Evolutionary conservation across 2,113 vertebrate species (phyloP), one percentile per base, ranked within the genome.

Genomic region (Hippocampus barbouri): DNA sequence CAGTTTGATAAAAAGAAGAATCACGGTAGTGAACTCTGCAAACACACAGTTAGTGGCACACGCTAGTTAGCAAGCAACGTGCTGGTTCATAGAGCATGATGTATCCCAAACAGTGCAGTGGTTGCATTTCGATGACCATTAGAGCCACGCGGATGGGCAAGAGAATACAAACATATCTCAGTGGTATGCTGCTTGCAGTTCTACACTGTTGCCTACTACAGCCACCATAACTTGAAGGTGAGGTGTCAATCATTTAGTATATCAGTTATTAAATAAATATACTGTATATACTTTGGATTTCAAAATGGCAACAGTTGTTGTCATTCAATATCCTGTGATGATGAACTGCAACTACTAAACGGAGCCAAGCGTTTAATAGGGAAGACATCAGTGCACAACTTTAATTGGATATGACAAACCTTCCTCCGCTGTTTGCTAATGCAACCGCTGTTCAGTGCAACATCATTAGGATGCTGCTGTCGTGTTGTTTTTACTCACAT

Each of bases 401-500:
- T 65, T 65, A 80, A 85, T 57, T 83, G 76, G 65, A 79, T 81
- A 81, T 66, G 86, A 87, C 79, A 85, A 85, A 82, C 75, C 69
- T 75, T 60, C 45, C 71, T 64, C 75, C 73, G 82, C 81, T 79
- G 77, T 79, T 84, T 83, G 78, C 82, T 81, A 83, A 85, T 89
- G 84, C 81, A 74, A 38, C 73, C 82, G 81, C 75, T 82, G 73
- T 68, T 43, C 77, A 63, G 81, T 21, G 2, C 75, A 78, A 69
- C 79, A 81, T 88, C 78, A 85, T 72, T 73, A 69, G 62, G 68
- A 83, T 86, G 79, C 80, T 71, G 80, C 71, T 74, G 76, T 62
- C 69, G 81, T 79, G 76, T 82, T 87, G 81, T 80, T 88, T 89
- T 87, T 83, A 79, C 83, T 76, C 73, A 79, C 75, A 80, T 71